phyloP scores from a whole-genome alignment of 2,113 vertebrate genomes.

The Pterocles burchelli region DNA sequence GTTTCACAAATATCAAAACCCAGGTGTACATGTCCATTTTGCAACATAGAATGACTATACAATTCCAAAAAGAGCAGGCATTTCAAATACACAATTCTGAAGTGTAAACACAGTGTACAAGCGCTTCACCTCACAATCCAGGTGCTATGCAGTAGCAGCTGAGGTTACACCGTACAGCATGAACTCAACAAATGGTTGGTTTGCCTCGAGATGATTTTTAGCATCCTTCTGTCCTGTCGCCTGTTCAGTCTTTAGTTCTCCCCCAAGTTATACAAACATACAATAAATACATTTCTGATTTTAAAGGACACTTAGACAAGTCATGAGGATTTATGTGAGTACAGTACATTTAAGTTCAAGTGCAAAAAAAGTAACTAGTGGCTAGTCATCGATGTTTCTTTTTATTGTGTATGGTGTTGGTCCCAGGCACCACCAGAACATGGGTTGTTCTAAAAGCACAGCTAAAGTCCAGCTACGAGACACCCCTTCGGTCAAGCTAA shows the following conservation, averaged over 20 bases:
- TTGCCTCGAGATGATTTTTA: conserved; percentile 35
- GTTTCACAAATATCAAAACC: conserved; percentile 74
- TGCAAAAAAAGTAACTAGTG: conserved; percentile 79
- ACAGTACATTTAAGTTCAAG: conserved; percentile 81
- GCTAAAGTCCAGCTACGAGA: neutral
- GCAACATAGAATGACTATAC: conserved; percentile 61
- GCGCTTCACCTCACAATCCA: conserved; percentile 48
- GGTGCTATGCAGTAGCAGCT: conserved; percentile 66
- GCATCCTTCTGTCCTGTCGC: conserved; percentile 55
- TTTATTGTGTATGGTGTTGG: conserved; percentile 59
- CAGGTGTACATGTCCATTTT: conserved; percentile 64
- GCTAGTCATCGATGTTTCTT: conserved; percentile 45
- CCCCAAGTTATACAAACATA: conserved; percentile 63
- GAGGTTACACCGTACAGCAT: conserved; percentile 26
- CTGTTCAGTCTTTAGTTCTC: conserved; percentile 30
- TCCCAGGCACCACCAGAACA: conserved; percentile 46
- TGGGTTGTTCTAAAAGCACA: neutral
- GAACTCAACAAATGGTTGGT: conserved; percentile 16
- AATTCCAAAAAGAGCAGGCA: conserved; percentile 74
- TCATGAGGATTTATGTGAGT: conserved; percentile 77
- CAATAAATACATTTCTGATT: conserved; percentile 80
- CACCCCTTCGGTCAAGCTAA: neutral
- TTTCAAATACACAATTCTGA: conserved; percentile 64
- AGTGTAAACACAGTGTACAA: conserved; percentile 75
- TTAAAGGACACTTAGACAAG: conserved; percentile 83